These are phyloP conservation scores for Carlito syrichta DNA, from an alignment of 2,113 vertebrate species.

Conservation along the genomic window DNA sequence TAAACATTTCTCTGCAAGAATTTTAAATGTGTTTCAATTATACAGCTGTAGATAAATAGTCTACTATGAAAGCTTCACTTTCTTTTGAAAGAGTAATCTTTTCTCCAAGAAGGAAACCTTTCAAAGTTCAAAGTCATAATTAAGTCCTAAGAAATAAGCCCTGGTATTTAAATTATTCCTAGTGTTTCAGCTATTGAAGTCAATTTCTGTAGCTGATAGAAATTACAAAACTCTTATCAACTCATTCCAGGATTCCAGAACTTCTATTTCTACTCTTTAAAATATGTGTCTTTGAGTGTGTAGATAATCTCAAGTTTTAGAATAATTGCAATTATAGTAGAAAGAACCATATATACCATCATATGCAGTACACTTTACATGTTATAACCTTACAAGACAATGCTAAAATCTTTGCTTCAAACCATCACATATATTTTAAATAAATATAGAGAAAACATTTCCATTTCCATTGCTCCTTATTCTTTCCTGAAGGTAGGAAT, in stretches of 20 bases:
- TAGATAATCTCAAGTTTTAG: neutral
- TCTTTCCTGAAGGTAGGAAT: neutral
- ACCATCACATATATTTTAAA: neutral
- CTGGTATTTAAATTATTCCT: neutral
- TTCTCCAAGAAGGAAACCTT: neutral
- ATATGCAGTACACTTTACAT: neutral
- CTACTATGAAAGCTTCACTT: neutral
- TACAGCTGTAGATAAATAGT: neutral
- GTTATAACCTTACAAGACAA: neutral
- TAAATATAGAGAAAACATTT: neutral
- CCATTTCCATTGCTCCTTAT: neutral
- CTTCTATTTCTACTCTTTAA: neutral
- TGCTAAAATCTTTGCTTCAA: neutral
- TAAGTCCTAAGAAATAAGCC: neutral
- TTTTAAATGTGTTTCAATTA: constrained; percentile 32
- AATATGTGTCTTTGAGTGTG: neutral
- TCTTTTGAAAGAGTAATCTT: neutral
- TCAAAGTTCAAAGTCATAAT: neutral
- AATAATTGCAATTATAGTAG: neutral
- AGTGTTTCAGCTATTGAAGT: neutral
- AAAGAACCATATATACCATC: neutral
- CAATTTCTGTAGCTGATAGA: neutral
- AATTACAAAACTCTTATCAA: neutral
- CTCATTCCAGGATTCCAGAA: neutral
- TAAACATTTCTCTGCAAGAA: neutral